Base-by-base conservation (phyloP, 1,140 invertebrate species). In the Steinernema feltiae region DNA sequence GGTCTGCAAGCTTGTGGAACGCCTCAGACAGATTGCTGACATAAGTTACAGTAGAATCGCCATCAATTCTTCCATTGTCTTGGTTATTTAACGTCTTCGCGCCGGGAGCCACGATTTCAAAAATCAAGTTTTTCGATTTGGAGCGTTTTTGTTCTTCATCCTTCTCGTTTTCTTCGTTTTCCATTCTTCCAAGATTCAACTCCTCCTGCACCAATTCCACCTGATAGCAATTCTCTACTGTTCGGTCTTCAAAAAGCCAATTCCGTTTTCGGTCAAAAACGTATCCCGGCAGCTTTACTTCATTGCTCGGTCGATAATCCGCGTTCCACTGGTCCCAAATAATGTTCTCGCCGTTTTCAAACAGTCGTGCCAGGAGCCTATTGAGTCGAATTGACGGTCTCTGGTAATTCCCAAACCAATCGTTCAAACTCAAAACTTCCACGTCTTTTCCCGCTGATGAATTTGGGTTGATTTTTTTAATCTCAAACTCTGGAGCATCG, bases 271-370 rank as follows among this genome's bases (percentile, higher is more conserved):
- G 18, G 30, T 74, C 32, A 69, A 74, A 74, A 1, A 30, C n/a
- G 48, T 74, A 74, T 29, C 73, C 73, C 21, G 73, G 73, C 1
- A 74, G 12, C 30, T 74, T 71, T 1, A 71, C 27, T 3, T 63
- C 12, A 3, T 63, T 12, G 15, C 7, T n/a, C 2, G 15, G 15
- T 17, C 12, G 2, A 3, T 21, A 15, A 15, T 63, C 53, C 24
- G 53, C 12, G 24, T 3, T 7, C 53, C 15, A 27, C 24, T 63
- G 7, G 24, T 27, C 24, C 53, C 53, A 63, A 15, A 17, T 3
- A 3, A 63, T 3, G 24, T 63, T 21, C 24, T 17, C 24, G 7
- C 53, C 53, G 3, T 63, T 63, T 63, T 17, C 12, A 63, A 15
- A 63, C 12, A 63, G 24, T 12, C 24, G 12, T 12, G 53, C 53